Base-by-base conservation (phyloP, 2,797 vertebrate genomes). In the Melanotaenia parkinsoni region DNA sequence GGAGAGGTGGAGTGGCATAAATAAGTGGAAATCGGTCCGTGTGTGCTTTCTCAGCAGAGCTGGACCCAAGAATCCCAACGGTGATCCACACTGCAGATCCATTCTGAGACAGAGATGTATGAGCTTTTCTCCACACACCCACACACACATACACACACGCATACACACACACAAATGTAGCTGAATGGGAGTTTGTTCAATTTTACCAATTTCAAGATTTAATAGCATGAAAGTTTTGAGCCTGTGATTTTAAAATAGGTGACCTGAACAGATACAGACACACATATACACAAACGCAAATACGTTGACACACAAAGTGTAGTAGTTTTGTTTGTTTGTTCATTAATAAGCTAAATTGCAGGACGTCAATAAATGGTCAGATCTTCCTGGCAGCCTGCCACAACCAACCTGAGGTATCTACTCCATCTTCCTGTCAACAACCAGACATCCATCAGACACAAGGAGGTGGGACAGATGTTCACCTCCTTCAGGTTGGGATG, bases 31-130 rank as follows among this genome's bases (percentile, higher is more conserved):
- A 83, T 86, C 71, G 74, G 79, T 66, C 61, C 40, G 58, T 26
- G 72, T 76, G 58, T 85, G 90, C 89, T 88, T 89, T 64, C 81
- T 92, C 90, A 92, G 90, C 91, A 90, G 81, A 89, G 86, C 79
- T 81, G 80, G 77, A 77, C 84, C 80, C 72, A 82, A 75, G 67
- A 81, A 82, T 90, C 91, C 89, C 89, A 77, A 20, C 22, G 80
- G 91, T 90, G 80, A 80, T 45, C 45, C 76, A 82, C 78, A 79
- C 79, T 70, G 77, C 81, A 78, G 67, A 60, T 43, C 72, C 63
- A 74, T 71, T 79, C 64, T 71, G 70, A 84, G 86, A 91, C 91
- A 91, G 51, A 90, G 89, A 92, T 89, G 72, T 82, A 91, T 80
- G 83, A 85, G 84, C 68, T 85, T 22, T 37, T 32, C 37, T 70